Conservation (phyloP, 2,888 invertebrate genomes). For the Diadegma fenestrale region DNA sequence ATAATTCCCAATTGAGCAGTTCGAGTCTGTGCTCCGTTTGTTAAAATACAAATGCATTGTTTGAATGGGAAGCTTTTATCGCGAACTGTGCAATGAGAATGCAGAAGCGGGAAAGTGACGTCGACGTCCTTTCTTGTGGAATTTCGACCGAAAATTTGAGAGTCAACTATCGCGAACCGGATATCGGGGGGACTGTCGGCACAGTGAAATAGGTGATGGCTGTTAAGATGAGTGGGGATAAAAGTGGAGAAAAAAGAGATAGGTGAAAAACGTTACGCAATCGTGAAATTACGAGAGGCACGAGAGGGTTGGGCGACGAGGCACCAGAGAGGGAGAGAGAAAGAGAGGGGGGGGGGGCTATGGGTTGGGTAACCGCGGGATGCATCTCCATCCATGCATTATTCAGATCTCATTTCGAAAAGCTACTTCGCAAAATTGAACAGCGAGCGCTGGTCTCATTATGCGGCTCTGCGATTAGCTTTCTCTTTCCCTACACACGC, state of each 20-base stretch:
- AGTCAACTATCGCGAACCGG: conserved; percentile 57
- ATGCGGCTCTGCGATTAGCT: conserved; percentile 69
- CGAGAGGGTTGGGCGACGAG: conserved; percentile 23
- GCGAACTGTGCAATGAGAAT: conserved; percentile 20
- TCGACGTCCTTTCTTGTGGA: conserved; percentile 17
- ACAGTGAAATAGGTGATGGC: conserved; percentile 30
- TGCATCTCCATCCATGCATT: conserved; percentile 73
- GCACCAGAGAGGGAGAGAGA: neutral
- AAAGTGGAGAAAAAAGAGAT: conserved; percentile 36
- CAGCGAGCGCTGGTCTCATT: conserved; percentile 67
- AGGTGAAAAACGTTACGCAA: conserved; percentile 69
- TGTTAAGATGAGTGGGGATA: conserved; percentile 24
- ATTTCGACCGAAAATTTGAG: conserved; percentile 57
- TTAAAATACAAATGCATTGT: conserved; percentile 6
- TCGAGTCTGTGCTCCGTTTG: neutral
- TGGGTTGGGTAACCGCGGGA: conserved; percentile 61
- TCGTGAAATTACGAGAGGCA: conserved; percentile 70
- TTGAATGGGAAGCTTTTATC: conserved; percentile 35
- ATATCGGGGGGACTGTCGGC: neutral
- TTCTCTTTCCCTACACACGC: conserved; percentile 44
- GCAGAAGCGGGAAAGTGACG: conserved; percentile 37
- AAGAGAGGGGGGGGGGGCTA: neutral
- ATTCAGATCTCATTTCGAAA: conserved; percentile 74
- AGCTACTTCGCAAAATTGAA: conserved; percentile 73
- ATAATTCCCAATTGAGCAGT: neutral